Evolutionary conservation across 2,888 invertebrate species (phyloP), one percentile per base, ranked within the genome.

Genomic region (Merodon equestris): DNA sequence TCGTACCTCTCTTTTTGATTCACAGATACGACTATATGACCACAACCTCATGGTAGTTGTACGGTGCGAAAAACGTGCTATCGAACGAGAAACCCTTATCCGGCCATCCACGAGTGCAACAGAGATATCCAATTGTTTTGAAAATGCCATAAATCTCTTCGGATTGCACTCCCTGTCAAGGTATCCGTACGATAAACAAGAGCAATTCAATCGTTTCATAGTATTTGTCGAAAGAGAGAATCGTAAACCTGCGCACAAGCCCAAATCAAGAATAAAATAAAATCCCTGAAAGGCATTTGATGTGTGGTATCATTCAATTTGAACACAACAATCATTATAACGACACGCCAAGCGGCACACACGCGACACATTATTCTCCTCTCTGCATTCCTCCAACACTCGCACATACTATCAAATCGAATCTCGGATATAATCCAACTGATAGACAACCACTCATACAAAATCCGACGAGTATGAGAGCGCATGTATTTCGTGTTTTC

Each of bases 141-240:
- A 83, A 81, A 83, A 82, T 83, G 82, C 81, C 81, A 83, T 83
- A 83, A 82, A 77, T 83, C 83, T 83, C 71, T 83, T 74, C 71
- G 44, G 54, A 70, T 58, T 68, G 70, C 45, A 70, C 27, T 73
- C 36, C 9, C 42, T 56, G 10, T 15, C 9, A 15, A 7, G 38
- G 63, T 18, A 13, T 54, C 10, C 27, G 36, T 14, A 14, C 14
- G 19, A 18, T 17, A 40, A 56, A 51, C 44, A 44, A 51, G 63
- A 53, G 66, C 48, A 38, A 10, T 10, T 27, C 7, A 2, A 27
- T 27, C 27, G 27, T 27, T 27, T 27, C 27, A 7, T 2, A 15
- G 45, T 53, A n/a, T 58, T 2, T 44, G 51, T 61, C 47, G 9
- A 15, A 79, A 79, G 79, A 79, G 74, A 79, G 51, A 18, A 15